phyloP scores from a whole-genome alignment of 2,888 invertebrate genomes.

The Clistopyga incitator region DNA sequence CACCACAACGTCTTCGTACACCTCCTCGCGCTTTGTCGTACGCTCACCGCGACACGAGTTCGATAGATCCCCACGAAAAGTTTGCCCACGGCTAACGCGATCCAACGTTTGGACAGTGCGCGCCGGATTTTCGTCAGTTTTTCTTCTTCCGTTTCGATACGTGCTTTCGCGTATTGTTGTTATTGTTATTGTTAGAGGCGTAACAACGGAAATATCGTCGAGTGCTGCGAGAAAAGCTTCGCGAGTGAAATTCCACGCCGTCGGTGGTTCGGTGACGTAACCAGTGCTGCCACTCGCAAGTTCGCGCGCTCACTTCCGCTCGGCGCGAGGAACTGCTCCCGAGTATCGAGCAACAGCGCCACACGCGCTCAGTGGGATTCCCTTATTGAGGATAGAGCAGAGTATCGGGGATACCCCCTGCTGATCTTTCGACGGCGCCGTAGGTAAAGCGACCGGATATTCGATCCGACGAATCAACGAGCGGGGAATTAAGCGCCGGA shows the following conservation, averaged over 20 bases:
- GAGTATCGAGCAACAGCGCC: not conserved
- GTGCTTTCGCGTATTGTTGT: not conserved
- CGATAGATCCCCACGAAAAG: conserved; percentile 3
- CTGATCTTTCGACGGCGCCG: not conserved
- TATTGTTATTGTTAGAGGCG: not conserved
- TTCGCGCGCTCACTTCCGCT: not conserved
- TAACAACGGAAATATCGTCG: not conserved
- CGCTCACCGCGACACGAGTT: not conserved
- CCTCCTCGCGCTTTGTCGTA: not conserved
- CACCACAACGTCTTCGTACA: not conserved
- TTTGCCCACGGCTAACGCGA: conserved; percentile 29
- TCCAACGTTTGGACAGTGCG: conserved; percentile 45
- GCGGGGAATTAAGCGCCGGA: not conserved
- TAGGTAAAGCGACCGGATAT: not conserved
- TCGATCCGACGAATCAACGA: not conserved
- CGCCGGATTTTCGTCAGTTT: conserved; percentile 23
- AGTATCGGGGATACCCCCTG: not conserved
- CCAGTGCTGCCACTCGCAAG: not conserved
- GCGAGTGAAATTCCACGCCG: not conserved
- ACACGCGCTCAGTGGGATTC: not conserved
- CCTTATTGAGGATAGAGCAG: not conserved
- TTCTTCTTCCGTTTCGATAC: not conserved
- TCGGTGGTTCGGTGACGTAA: conserved; percentile 42
- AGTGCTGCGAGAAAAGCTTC: conserved; percentile 1
- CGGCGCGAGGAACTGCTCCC: not conserved